Percentiles rank a stretch among this genome's conserved stretches.
Evolutionary conservation across 2,888 invertebrate genomes (phyloP).

Genomic region (Anoncus sp.): DNA sequence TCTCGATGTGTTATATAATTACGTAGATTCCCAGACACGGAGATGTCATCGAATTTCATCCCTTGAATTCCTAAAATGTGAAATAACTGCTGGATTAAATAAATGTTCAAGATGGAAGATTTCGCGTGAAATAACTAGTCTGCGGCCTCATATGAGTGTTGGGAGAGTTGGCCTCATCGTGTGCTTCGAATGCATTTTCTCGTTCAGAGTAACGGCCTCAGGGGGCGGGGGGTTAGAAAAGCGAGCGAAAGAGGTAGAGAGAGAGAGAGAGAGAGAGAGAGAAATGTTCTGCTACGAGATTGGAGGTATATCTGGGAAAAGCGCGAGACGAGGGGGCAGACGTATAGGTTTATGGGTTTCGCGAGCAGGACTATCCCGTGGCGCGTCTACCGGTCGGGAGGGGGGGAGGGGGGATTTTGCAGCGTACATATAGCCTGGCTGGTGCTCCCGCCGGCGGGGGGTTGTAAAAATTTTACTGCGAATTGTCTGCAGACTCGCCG

Average conservation of each 20-base stretch:
- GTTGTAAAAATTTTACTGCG: conserved; percentile 83
- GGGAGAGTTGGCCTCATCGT: conserved; percentile 17
- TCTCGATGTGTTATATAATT: conserved; percentile 30
- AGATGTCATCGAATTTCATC: conserved; percentile 36
- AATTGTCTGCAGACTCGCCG: conserved; percentile 81
- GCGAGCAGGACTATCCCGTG: conserved; percentile 78
- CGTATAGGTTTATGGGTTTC: conserved; percentile 80
- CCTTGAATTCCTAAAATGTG: conserved; percentile 26
- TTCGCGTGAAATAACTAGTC: conserved; percentile 37
- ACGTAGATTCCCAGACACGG: conserved; percentile 26
- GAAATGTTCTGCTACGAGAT: conserved; percentile 58
- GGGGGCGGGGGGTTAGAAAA: conserved; percentile 39
- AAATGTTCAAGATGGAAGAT: conserved; percentile 29
- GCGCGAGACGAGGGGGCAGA: conserved; percentile 66
- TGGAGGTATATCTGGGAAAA: conserved; percentile 63
- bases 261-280: conserved; percentile 49
- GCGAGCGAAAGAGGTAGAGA: conserved; percentile 33
- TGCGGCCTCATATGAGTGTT: conserved; percentile 24
- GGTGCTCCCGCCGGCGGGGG: conserved; percentile 65
- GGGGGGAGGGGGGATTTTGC: conserved; percentile 21
- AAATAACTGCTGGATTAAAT: conserved; percentile 30
- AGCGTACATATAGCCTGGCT: conserved; percentile 9
- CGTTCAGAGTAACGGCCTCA: conserved; percentile 64
- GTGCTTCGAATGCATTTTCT: conserved; percentile 65
- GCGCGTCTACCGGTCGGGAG: conserved; percentile 75